Conservation (phyloP, 2,113 vertebrate species). For the Azemiops feae region DNA sequence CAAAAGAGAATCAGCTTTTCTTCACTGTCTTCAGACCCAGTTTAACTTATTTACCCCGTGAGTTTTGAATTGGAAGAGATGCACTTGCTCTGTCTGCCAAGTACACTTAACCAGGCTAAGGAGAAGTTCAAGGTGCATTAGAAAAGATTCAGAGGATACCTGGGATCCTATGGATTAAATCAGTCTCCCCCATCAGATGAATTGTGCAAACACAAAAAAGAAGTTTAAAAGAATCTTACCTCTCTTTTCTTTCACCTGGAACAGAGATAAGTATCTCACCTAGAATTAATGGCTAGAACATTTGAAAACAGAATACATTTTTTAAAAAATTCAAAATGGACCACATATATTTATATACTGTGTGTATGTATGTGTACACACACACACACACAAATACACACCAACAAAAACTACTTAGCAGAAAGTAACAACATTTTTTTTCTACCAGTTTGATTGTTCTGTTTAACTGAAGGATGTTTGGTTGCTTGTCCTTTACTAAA, state of each 20-base stretch:
- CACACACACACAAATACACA: not conserved
- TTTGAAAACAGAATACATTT: not conserved
- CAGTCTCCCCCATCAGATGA: not conserved
- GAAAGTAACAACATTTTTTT: not conserved
- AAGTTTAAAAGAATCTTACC: not conserved
- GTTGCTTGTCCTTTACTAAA: not conserved
- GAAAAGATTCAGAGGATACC: not conserved
- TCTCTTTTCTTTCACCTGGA: not conserved
- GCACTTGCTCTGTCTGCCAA: no score
- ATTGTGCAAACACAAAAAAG: not conserved
- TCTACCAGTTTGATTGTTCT: not conserved
- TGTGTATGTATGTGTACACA: no score
- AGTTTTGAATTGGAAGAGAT: not conserved
- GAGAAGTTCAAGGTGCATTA: not conserved
- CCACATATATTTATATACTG: not conserved
- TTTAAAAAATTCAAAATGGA: not conserved
- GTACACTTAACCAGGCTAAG: not conserved
- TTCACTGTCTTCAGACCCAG: no score
- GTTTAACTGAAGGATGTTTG: not conserved
- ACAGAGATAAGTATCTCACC: not conserved
- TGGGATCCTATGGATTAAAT: no score
- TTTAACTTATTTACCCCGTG: not conserved
- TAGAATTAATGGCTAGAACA: not conserved
- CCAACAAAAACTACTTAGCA: not conserved
- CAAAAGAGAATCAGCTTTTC: not conserved